phyloP scores from a whole-genome alignment of 2,113 vertebrate genomes.

The Phaetusa simplex region DNA sequence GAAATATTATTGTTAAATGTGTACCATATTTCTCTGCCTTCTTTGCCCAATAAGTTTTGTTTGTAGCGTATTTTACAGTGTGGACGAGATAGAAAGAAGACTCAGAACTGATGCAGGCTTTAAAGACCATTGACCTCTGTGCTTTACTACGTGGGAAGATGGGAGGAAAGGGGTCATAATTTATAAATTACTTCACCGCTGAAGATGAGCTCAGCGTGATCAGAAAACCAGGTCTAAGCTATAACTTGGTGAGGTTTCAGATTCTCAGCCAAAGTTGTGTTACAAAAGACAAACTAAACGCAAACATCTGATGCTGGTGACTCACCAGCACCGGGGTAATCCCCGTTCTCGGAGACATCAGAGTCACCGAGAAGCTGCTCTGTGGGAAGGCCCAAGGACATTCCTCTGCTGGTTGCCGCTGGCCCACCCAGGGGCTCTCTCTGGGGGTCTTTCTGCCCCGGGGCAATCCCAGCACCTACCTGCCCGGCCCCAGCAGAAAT shows the following conservation, averaged over 20 bases:
- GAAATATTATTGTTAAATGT: constrained; percentile 36
- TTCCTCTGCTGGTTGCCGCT: neutral
- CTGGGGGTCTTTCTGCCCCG: fast-evolving
- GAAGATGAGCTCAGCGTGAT: neutral
- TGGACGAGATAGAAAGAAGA: neutral
- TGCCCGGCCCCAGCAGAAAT: neutral
- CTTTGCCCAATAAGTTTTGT: neutral
- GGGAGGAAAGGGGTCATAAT: neutral
- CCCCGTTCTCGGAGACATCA: fast-evolving
- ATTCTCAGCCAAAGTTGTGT: neutral
- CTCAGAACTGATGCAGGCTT: neutral
- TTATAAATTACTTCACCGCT: neutral
- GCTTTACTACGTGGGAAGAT: fast-evolving
- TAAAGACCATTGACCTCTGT: neutral
- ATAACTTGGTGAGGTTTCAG: neutral
- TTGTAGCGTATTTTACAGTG: neutral
- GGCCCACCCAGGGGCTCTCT: neutral
- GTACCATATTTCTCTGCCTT: constrained; percentile 48
- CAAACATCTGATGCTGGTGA: fast-evolving
- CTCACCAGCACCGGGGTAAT: neutral
- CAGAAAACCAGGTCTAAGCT: neutral
- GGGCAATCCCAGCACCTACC: neutral
- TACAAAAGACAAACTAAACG: neutral
- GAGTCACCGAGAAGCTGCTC: neutral
- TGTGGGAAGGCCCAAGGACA: fast-evolving